Conservation (phyloP, 2,797 vertebrate genomes). For the Siniperca undulata region DNA sequence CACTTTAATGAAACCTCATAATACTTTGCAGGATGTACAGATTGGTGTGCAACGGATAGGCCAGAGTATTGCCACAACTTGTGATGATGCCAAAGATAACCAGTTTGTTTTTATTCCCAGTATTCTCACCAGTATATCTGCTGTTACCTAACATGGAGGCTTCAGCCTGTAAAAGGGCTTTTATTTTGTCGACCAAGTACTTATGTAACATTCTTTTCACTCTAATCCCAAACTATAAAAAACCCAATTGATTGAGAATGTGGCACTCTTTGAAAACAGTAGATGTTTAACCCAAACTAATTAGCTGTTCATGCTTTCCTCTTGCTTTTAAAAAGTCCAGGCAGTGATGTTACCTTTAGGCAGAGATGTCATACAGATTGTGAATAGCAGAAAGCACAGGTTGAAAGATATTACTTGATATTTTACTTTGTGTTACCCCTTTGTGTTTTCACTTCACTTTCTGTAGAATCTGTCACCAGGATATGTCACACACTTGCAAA, state of each 20-base stretch:
- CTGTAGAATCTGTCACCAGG: background rate
- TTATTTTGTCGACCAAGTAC: conserved; percentile 29
- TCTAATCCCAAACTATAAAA: conserved; percentile 46
- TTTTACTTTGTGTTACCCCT: background rate
- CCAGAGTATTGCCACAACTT: background rate
- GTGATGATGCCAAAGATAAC: conserved; percentile 21
- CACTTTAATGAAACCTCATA: background rate
- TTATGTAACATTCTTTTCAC: conserved; percentile 47
- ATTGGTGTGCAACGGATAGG: background rate
- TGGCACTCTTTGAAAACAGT: background rate
- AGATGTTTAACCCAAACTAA: background rate
- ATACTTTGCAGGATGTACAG: no score
- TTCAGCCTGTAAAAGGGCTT: conserved; percentile 23
- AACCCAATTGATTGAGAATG: background rate
- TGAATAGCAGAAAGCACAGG: background rate
- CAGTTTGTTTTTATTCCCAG: conserved; percentile 16
- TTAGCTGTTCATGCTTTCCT: background rate
- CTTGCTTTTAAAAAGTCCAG: background rate
- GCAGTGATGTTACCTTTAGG: background rate
- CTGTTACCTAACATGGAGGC: conserved; percentile 29
- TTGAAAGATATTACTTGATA: background rate
- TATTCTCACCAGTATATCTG: conserved; percentile 7
- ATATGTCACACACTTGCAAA: background rate
- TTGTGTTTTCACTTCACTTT: background rate
- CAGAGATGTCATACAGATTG: background rate